These are phyloP conservation scores for Drepanosiphum platanoidis DNA, from an alignment of 2,888 invertebrate species.

Conservation along the genomic window DNA sequence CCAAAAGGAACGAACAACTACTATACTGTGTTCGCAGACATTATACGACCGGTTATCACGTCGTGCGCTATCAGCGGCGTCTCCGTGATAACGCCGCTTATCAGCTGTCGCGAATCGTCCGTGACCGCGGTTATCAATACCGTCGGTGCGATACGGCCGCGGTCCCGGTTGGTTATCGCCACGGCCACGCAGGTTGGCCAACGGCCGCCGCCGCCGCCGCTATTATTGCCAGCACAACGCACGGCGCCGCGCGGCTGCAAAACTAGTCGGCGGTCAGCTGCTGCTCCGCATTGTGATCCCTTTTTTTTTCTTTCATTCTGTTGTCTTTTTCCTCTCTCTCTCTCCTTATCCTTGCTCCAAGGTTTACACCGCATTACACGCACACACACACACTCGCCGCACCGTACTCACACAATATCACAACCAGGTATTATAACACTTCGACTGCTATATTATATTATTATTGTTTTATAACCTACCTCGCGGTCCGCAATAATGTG, in stretches of 20 bases:
- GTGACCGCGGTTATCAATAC: background rate
- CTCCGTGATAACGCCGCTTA: background rate
- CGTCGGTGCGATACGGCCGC: no score
- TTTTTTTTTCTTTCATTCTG: background rate
- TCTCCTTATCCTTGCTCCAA: no score
- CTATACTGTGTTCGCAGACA: no score
- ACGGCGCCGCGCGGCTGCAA: background rate
- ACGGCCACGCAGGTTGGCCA: background rate
- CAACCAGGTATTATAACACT: no score
- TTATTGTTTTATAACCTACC: background rate
- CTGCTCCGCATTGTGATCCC: background rate
- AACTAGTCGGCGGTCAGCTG: no score
- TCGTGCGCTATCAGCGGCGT: no score
- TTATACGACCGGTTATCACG: no score
- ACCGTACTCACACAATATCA: background rate
- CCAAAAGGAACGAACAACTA: no score
- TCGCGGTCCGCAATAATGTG: background rate
- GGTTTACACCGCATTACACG: no score
- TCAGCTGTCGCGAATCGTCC: background rate
- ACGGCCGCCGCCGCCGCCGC: background rate
- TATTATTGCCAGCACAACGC: background rate
- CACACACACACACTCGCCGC: background rate
- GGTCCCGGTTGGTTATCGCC: background rate
- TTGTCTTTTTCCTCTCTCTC: background rate
- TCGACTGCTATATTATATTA: background rate